phyloP scores from a whole-genome alignment of 2,113 vertebrate genomes.

The Eleginops maclovinus region DNA sequence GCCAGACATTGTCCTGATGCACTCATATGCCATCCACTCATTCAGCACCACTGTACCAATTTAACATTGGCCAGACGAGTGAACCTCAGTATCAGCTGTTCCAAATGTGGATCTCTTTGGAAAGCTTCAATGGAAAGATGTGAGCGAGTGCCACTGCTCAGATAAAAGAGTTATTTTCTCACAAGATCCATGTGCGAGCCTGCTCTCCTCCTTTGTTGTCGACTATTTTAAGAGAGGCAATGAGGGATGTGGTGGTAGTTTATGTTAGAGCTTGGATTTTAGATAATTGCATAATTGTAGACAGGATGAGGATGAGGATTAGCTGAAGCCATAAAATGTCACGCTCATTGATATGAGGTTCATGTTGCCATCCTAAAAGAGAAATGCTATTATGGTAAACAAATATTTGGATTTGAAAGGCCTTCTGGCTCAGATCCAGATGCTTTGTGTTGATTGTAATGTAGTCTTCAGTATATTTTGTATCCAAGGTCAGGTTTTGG shows the following conservation, averaged over 20 bases:
- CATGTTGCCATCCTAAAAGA: constrained; percentile 30
- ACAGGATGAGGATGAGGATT: constrained; percentile 58
- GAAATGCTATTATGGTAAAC: constrained; percentile 28
- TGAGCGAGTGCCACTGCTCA: constrained; percentile 59
- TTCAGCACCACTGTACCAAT: constrained; percentile 57
- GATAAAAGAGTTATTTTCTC: constrained; percentile 77
- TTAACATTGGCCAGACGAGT: constrained; percentile 72
- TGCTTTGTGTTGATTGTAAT: background rate
- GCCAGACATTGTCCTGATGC: constrained; percentile 60
- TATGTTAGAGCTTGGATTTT: constrained; percentile 59
- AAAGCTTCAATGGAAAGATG: constrained; percentile 71
- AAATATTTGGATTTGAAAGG: constrained; percentile 28
- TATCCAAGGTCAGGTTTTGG: constrained; percentile 28
- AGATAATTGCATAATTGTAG: constrained; percentile 80
- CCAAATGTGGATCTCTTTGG: constrained; percentile 76
- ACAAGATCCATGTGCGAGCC: constrained; percentile 52
- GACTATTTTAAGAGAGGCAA: constrained; percentile 52
- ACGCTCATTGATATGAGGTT: constrained; percentile 15
- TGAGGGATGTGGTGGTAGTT: constrained; percentile 17
- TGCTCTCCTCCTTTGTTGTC: constrained; percentile 38
- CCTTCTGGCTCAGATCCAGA: constrained; percentile 11
- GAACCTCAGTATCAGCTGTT: constrained; percentile 71
- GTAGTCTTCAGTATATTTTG: constrained; percentile 6
- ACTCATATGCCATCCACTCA: constrained; percentile 47
- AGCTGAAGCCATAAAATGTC: constrained; percentile 18